Percentiles rank a stretch among this genome's conserved stretches.
Conservation (phyloP, 2,888 invertebrate genomes). For the Plusia festucae region DNA sequence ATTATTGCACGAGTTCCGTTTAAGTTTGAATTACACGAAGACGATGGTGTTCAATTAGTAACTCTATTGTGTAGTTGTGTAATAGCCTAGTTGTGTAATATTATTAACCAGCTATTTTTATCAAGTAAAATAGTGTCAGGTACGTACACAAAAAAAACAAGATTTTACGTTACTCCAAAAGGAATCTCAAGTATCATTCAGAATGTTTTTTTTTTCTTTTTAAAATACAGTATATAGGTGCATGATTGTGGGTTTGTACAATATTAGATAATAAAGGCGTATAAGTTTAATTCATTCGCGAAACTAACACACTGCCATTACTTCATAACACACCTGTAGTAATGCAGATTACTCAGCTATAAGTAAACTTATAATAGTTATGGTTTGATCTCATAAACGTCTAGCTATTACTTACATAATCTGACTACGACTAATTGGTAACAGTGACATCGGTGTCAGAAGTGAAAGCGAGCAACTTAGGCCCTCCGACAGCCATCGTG, state of each 20-base stretch:
- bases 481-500: slow-evolving; percentile 61
- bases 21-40: slow-evolving; percentile 34
- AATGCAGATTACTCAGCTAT: background rate
- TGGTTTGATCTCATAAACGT: background rate
- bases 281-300: too few relatives aligned
- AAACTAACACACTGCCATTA: too few relatives aligned
- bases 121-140: too few relatives aligned
- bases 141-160: too few relatives aligned
- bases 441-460: slow-evolving; percentile 82
- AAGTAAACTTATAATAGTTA: slow-evolving; percentile 8
- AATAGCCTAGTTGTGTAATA: background rate
- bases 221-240: too few relatives aligned
- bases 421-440: slow-evolving; percentile 46
- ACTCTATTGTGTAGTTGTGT: background rate
- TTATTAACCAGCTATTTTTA: too few relatives aligned
- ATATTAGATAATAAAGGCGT: too few relatives aligned
- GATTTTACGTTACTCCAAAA: too few relatives aligned
- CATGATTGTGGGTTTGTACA: too few relatives aligned
- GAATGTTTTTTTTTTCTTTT: too few relatives aligned
- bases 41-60: slow-evolving; percentile 10
- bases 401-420: slow-evolving; percentile 19
- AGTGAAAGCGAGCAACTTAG: slow-evolving; percentile 82
- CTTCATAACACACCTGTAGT: background rate
- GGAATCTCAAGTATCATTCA: too few relatives aligned
- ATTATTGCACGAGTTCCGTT: slow-evolving; percentile 23